phyloP scores from a whole-genome alignment of 92 coral and sea anemone genomes.

The Montipora capitata region DNA sequence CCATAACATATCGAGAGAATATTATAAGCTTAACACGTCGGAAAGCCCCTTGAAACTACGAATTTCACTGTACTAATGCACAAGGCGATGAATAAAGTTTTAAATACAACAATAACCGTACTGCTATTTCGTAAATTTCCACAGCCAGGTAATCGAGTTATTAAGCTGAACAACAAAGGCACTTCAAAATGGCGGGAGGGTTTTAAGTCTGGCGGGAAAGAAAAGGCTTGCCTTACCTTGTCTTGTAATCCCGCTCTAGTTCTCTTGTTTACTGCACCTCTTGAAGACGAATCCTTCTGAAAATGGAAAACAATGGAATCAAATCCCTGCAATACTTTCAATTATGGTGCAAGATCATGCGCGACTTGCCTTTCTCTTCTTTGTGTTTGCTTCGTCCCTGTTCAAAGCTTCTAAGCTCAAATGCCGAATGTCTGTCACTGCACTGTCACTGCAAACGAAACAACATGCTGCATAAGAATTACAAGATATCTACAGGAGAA shows the following conservation, averaged over 20 bases:
- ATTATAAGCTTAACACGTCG: too few species aligned
- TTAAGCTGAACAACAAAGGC: conserved; percentile 30
- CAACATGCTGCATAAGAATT: conserved; percentile 1
- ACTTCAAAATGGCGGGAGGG: conserved; percentile 79
- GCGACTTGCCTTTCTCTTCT: conserved; percentile 75
- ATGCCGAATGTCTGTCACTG: conserved; percentile 69
- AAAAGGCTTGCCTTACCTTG: conserved; percentile 57
- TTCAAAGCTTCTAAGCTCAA: conserved; percentile 42
- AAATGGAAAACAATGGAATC: conserved; percentile 17
- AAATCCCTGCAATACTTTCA: neutral
- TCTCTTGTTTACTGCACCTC: conserved; percentile 61
- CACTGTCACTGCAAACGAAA: conserved; percentile 60
- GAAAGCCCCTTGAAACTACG: neutral
- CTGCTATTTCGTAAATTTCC: neutral
- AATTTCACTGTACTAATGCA: neutral
- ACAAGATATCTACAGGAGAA: neutral
- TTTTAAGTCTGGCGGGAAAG: conserved; percentile 76
- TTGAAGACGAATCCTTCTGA: conserved; percentile 61
- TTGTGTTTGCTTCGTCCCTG: conserved; percentile 56
- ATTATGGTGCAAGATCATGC: neutral
- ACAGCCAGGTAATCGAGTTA: neutral
- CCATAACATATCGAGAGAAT: conserved; percentile 1
- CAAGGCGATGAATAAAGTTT: neutral
- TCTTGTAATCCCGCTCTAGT: conserved; percentile 64
- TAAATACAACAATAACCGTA: neutral